phyloP scores from a whole-genome alignment of 1,140 invertebrate genomes.

The Drosophila pseudoobscura region DNA sequence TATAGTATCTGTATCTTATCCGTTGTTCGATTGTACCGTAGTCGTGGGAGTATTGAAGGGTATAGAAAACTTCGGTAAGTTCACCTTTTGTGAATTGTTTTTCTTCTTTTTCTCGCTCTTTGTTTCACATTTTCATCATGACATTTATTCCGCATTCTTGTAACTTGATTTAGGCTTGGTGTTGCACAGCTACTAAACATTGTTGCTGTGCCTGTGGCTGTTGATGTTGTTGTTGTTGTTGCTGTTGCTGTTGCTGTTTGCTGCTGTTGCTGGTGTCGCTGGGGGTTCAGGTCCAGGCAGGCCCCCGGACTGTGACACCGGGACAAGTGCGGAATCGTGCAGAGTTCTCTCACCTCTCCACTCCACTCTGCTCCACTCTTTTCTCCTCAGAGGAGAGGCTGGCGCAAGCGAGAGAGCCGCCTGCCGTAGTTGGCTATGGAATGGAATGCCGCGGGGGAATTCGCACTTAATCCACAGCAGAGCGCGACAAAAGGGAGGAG shows the following conservation, averaged over 20 bases:
- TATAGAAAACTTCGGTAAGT: too few species aligned
- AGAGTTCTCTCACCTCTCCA: not conserved
- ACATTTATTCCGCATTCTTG: constrained; percentile 82
- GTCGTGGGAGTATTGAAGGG: too few species aligned
- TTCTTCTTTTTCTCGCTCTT: constrained; percentile 1
- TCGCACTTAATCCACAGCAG: too few species aligned
- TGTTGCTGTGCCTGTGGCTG: constrained; percentile 26
- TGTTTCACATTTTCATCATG: constrained; percentile 44
- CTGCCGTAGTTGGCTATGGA: too few species aligned
- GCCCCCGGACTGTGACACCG: constrained; percentile 1
- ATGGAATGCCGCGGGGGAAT: too few species aligned
- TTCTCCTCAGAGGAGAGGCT: too few species aligned
- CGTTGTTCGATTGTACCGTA: too few species aligned
- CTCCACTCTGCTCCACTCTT: too few species aligned
- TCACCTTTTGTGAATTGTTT: constrained; percentile 1
- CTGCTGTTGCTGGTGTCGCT: constrained; percentile 30
- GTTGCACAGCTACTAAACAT: constrained; percentile 19
- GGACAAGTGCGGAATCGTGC: constrained; percentile 10
- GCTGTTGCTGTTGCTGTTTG: constrained; percentile 12
- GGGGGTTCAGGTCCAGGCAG: constrained; percentile 25
- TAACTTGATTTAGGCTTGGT: constrained; percentile 79
- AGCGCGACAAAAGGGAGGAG: too few species aligned
- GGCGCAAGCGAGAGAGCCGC: too few species aligned
- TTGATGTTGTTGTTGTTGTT: constrained; percentile 21
- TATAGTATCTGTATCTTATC: too few species aligned